These are phyloP conservation scores for Unio delphinus DNA, from an alignment of 2,888 invertebrate genomes.

Conservation along the genomic window DNA sequence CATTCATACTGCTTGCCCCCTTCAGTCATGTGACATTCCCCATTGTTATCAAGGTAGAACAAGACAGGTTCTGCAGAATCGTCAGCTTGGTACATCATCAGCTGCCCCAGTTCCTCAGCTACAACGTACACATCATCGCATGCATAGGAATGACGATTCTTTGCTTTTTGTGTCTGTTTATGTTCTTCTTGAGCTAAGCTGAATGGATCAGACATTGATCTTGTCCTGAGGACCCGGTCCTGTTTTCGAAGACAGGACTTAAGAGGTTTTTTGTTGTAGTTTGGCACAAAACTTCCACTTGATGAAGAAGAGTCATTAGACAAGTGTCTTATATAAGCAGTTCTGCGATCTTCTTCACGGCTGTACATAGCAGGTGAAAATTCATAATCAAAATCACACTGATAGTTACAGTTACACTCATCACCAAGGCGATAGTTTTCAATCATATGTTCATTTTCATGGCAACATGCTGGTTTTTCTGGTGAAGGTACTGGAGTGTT, in stretches of 20 bases:
- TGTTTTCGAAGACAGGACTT: slow-evolving; percentile 62
- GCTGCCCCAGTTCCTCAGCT: slow-evolving; percentile 42
- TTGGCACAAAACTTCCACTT: slow-evolving; percentile 42
- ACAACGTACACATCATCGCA: slow-evolving; percentile 59
- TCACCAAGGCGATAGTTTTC: slow-evolving; percentile 11
- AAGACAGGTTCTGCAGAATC: slow-evolving; percentile 38
- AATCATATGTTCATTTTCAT: slow-evolving; percentile 16
- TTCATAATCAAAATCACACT: slow-evolving; percentile 8
- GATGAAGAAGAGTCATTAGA: slow-evolving; percentile 43
- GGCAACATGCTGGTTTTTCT: slow-evolving; percentile 21
- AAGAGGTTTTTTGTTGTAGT: slow-evolving; percentile 54
- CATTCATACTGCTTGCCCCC: slow-evolving; percentile 30
- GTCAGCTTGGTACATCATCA: slow-evolving; percentile 38
- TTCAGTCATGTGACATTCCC: slow-evolving; percentile 38
- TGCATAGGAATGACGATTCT: slow-evolving; percentile 60
- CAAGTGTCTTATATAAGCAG: slow-evolving; percentile 36
- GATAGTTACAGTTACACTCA: slow-evolving; percentile 10
- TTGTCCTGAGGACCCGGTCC: slow-evolving; percentile 42
- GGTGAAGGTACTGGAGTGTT: slow-evolving; percentile 53
- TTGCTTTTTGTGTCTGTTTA: slow-evolving; percentile 39
- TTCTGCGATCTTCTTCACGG: slow-evolving; percentile 12
- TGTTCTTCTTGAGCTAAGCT: slow-evolving; percentile 37
- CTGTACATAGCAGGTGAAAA: background rate
- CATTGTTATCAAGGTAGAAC: slow-evolving; percentile 40
- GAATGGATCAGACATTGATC: slow-evolving; percentile 52